Base-by-base conservation (phyloP, 1,140 invertebrate genomes). In the Nylanderia fulva region DNA sequence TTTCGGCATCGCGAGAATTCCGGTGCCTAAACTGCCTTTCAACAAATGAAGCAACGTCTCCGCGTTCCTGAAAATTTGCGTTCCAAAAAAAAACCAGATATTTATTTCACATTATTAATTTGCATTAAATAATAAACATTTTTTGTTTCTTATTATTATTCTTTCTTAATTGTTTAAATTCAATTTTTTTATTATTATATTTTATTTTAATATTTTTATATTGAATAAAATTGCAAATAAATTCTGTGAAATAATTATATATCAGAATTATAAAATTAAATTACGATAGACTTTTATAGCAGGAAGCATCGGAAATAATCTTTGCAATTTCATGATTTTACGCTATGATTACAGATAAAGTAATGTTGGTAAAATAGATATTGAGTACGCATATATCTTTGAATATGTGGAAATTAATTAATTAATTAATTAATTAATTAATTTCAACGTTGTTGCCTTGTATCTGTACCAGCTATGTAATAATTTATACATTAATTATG, bases 11-110 rank as follows among this genome's bases (percentile, higher is more conserved):
- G 98, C 98, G 64, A 99, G 93, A 75, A 99, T 97, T 11, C 98
- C 98, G 0, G 98, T 98, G 15, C 98, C 98, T 61, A 98, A 96
- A 91, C 98, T 98, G 24, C 97, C 97, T 91, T 98, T 98, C 33
- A 98, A 91, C 77, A 98, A 91, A 92, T 98, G 97, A 63, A 98
- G 96, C 86, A 98, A 95, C 0, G 97, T 98, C 80, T 98, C 97
- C 48, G 92, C 6, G 8, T 54, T 97, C 64, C 97, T 97, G 90
- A 15, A 94, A 91, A 89, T 88, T 79, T 27, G 33, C 21, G 9
- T 69, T 6, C 13, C 21, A 11, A 66, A 54, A 66, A 54, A n/a
- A 66, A 29, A 80, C 4, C 18, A 11, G 2, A 29, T 0, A 4
- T 48, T 33, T 42, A 8, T 13, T 61, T 42, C 1, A 24, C 1